Conservation (phyloP, 1,140 invertebrate species). For the Metopolophium dirhodum region DNA sequence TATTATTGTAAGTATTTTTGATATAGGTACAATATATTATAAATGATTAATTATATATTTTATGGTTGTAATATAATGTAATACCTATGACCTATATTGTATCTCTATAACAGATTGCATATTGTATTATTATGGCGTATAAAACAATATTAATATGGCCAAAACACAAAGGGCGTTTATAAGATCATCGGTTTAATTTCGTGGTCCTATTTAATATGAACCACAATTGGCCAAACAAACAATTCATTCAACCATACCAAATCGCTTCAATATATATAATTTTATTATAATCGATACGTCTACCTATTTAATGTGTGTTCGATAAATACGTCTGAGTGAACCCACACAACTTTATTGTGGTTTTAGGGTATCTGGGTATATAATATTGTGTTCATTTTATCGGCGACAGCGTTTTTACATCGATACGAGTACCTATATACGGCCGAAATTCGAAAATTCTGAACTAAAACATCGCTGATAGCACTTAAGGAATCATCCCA, state of each 20-base stretch:
- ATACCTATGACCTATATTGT: neutral
- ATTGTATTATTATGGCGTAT: neutral
- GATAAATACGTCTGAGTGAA: neutral
- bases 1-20: neutral
- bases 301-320: conserved; percentile 7
- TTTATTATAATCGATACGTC: neutral
- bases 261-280: neutral
- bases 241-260: neutral
- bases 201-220: neutral
- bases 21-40: neutral
- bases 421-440: neutral
- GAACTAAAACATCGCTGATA: neutral
- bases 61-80: neutral
- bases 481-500: neutral
- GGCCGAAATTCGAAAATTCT: neutral
- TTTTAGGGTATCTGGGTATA: neutral
- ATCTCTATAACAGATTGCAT: neutral
- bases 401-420: neutral
- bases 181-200: neutral
- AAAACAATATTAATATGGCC: neutral
- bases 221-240: neutral
- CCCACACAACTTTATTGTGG: neutral
- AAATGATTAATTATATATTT: neutral
- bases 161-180: neutral
- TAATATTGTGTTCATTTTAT: neutral